Percentiles rank a stretch among this genome's conserved stretches.
These are phyloP conservation scores for Phymorhynchus buccinoides DNA, from an alignment of 1,140 invertebrate species.

Conservation along the genomic window DNA sequence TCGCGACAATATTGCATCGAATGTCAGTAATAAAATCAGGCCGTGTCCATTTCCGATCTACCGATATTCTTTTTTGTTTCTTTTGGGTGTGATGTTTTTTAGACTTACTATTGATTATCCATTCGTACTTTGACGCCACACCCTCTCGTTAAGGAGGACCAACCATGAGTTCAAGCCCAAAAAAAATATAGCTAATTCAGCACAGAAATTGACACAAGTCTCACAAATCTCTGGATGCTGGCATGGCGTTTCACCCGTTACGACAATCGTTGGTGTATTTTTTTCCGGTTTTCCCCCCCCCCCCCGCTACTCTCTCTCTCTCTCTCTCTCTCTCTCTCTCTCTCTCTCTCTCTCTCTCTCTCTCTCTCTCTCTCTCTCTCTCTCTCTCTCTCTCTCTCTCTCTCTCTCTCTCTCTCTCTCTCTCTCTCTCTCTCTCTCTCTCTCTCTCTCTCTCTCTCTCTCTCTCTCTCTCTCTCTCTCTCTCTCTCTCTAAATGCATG, in stretches of 20 bases:
- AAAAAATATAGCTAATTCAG: not conserved
- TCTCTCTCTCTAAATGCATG: too few species aligned
- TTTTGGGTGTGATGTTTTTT: too few species aligned
- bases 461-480: too few species aligned
- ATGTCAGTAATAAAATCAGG: not conserved
- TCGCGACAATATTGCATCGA: not conserved
- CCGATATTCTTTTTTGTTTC: not conserved
- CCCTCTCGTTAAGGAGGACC: not conserved
- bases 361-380: not conserved
- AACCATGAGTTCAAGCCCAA: not conserved
- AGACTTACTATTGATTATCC: not conserved
- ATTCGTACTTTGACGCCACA: not conserved
- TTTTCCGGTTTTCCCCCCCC: not conserved
- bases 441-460: too few species aligned
- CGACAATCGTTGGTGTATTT: not conserved
- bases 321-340: not conserved
- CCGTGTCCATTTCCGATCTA: not conserved
- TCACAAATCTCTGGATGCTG: not conserved
- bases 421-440: too few species aligned
- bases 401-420: too few species aligned
- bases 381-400: slow-evolving; percentile 6
- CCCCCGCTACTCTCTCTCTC: not conserved
- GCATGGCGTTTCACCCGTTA: not conserved
- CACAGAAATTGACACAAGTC: not conserved
- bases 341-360: not conserved